Conservation (phyloP, 2,888 invertebrate genomes). For the Amiota communis region DNA sequence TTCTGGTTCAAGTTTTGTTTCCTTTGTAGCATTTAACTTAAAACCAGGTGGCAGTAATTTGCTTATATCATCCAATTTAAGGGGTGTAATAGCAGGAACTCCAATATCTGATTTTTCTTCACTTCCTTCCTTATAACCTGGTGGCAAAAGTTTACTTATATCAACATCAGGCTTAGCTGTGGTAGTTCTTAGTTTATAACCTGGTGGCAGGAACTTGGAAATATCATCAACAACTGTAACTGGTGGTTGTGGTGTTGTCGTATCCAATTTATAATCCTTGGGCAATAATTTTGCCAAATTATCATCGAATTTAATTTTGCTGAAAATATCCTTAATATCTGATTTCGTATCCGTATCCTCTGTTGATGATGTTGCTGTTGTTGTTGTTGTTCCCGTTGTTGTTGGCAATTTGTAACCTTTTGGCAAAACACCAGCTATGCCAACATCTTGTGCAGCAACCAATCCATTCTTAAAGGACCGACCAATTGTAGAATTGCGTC, state of each 20-base stretch:
- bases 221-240: constrained; percentile 76
- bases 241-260: constrained; percentile 71
- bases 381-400: constrained; percentile 45
- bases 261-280: constrained; percentile 75
- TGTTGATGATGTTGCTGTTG: constrained; percentile 32
- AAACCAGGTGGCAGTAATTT: constrained; percentile 78
- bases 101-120: constrained; percentile 38
- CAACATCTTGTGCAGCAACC: constrained; percentile 76
- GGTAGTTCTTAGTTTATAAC: constrained; percentile 75
- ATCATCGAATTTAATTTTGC: constrained; percentile 70
- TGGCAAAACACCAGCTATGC: constrained; percentile 75
- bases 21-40: constrained; percentile 71
- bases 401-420: constrained; percentile 77
- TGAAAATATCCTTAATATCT: constrained; percentile 63
- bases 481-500: constrained; percentile 71
- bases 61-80: constrained; percentile 75
- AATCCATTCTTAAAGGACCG: constrained; percentile 76
- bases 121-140: constrained; percentile 75
- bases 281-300: constrained; percentile 73
- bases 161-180: constrained; percentile 72
- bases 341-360: constrained; percentile 28
- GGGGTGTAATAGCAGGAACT: constrained; percentile 56
- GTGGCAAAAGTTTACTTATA: constrained; percentile 78
- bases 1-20: constrained; percentile 34
- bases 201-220: constrained; percentile 78